Percentiles rank a stretch among this genome's conserved stretches.
phyloP scores from a whole-genome alignment of 53 echinoderm and acorn worm genomes.

The Mesocentrotus franciscanus region DNA sequence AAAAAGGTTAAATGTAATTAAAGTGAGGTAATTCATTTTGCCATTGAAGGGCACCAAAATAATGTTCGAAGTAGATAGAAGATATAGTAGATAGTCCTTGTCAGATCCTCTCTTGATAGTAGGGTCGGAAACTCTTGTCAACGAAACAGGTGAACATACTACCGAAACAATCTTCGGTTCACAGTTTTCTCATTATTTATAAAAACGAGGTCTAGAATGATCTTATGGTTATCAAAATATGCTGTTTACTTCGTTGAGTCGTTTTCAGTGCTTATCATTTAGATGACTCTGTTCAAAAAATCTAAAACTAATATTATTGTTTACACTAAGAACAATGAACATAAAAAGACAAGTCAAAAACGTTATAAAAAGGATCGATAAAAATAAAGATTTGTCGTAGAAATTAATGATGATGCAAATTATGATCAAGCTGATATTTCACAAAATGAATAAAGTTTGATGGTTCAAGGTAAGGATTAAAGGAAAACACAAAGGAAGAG shows the following conservation, averaged over 20 bases:
- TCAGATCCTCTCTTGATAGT: neutral
- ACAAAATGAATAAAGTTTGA: too few relatives aligned
- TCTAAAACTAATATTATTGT: too few relatives aligned
- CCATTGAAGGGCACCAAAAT: neutral
- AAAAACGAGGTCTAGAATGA: neutral
- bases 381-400: too few relatives aligned
- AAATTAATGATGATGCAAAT: too few relatives aligned
- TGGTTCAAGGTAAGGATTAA: too few relatives aligned
- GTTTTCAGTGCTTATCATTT: neutral
- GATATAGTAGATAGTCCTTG: neutral
- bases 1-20: neutral
- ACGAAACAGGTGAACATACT: neutral
- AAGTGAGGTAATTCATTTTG: neutral
- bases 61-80: neutral
- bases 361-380: too few relatives aligned
- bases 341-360: too few relatives aligned
- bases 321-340: too few relatives aligned
- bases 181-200: neutral
- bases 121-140: neutral
- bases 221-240: neutral
- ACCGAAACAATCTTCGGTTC: neutral
- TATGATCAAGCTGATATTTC: too few relatives aligned
- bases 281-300: neutral
- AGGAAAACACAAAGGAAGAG: too few relatives aligned
- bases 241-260: neutral